Percentiles rank a stretch among this genome's conserved stretches.
phyloP scores from a whole-genome alignment of 2,797 vertebrate species.

The Pelobates cultripes region DNA sequence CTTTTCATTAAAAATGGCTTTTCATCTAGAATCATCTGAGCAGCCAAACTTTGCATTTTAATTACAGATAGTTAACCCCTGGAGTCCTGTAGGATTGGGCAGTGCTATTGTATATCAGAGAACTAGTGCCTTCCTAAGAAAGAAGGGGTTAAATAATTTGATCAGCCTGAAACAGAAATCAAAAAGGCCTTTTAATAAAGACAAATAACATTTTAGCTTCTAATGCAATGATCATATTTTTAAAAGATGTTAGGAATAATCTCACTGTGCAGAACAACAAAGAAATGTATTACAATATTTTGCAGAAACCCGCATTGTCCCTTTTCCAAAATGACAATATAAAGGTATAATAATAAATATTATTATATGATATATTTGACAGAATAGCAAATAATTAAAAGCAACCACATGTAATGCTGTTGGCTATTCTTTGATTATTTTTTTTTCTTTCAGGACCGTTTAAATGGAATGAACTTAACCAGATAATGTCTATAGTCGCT shows the following conservation, averaged over 20 bases:
- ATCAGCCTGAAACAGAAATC: constrained; percentile 70
- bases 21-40: constrained; percentile 68
- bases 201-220: constrained; percentile 36
- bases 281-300: constrained; percentile 19
- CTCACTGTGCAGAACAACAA: constrained; percentile 6
- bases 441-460: too few species aligned
- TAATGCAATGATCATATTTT: constrained; percentile 47
- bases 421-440: too few species aligned
- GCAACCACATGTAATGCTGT: too few species aligned
- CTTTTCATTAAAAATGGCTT: constrained; percentile 78
- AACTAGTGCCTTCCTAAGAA: neutral
- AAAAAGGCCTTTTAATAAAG: constrained; percentile 58
- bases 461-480: too few species aligned
- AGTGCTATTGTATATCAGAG: neutral
- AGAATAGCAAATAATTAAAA: too few species aligned
- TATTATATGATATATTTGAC: too few species aligned
- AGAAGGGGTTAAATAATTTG: constrained; percentile 68
- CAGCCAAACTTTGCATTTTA: constrained; percentile 78
- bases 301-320: neutral
- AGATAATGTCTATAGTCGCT: too few species aligned
- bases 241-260: constrained; percentile 47
- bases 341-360: too few species aligned
- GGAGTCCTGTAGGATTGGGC: neutral
- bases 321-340: neutral
- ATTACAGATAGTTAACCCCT: constrained; percentile 72